These are phyloP conservation scores for Bugulina stolonifera DNA, from an alignment of 2,888 invertebrate genomes.

Conservation along the genomic window DNA sequence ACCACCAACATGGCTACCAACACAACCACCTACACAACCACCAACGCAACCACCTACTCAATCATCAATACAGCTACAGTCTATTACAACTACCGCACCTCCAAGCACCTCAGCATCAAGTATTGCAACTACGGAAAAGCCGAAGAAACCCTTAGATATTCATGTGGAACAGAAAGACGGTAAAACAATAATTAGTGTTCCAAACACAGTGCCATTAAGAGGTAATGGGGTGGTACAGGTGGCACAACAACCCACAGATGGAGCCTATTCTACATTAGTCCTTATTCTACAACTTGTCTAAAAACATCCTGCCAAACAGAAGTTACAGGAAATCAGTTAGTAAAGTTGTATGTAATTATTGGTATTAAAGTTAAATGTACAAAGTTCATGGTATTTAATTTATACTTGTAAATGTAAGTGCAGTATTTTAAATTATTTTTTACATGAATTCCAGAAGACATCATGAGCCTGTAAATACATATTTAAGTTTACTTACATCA, in stretches of 20 bases:
- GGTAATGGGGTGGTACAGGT: background rate
- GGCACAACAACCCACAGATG: background rate
- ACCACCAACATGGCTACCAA: background rate
- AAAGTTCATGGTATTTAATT: no score
- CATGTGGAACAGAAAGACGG: background rate
- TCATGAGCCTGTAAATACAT: no score
- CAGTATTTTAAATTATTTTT: no score
- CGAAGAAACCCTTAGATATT: background rate
- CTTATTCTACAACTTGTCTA: background rate
- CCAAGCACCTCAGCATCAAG: background rate
- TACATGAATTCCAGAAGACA: no score
- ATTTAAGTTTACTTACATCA: no score
- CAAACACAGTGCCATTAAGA: background rate
- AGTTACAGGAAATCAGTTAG: no score
- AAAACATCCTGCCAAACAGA: no score
- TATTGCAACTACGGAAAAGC: background rate
- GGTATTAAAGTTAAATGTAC: no score
- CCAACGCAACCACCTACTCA: background rate
- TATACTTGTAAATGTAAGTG: no score
- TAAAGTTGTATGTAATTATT: no score
- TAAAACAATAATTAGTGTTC: background rate
- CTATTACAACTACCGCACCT: background rate
- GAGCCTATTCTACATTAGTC: background rate
- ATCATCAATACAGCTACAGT: background rate
- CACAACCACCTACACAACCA: background rate